Evolutionary conservation across 2,797 vertebrate species (phyloP).

Genomic region (Apogon hyalosoma): DNA sequence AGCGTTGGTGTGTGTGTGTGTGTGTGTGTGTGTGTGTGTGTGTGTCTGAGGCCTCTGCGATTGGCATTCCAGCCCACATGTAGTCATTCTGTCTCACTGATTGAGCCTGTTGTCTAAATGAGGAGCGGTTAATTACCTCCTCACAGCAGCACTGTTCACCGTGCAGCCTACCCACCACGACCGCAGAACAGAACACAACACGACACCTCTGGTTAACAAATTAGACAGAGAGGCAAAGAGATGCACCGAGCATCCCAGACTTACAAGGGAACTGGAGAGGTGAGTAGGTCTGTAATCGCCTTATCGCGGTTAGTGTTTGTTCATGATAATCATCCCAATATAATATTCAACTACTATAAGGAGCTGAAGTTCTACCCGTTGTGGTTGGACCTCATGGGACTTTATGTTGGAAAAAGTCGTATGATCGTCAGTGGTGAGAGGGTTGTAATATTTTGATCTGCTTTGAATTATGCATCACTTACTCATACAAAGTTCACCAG

Average conservation of each 20-base stretch:
- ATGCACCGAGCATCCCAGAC: conserved; percentile 14
- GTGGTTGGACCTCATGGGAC: too few species aligned
- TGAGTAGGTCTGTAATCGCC: too few species aligned
- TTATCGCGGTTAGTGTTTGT: too few species aligned
- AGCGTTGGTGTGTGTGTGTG: background rate
- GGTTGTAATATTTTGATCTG: too few species aligned
- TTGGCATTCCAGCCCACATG: conserved; percentile 59
- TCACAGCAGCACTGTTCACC: conserved; percentile 59
- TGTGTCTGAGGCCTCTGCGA: conserved; percentile 21
- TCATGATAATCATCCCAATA: too few species aligned
- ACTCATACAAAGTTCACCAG: too few species aligned
- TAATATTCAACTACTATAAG: too few species aligned
- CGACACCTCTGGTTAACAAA: conserved; percentile 66
- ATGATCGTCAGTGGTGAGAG: too few species aligned
- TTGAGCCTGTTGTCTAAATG: conserved; percentile 76
- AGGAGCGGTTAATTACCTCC: conserved; percentile 71
- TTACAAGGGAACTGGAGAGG: conserved; percentile 2
- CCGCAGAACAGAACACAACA: conserved; percentile 62
- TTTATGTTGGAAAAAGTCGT: too few species aligned
- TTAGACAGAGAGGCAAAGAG: conserved; percentile 41
- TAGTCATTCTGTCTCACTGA: conserved; percentile 63
- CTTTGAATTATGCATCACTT: too few species aligned
- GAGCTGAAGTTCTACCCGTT: too few species aligned
- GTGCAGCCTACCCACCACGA: conserved; percentile 59
- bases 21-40: conserved; percentile 17